Base-by-base conservation (phyloP, 92 coral and sea anemone genomes). In the Pocillopora meandrina region DNA sequence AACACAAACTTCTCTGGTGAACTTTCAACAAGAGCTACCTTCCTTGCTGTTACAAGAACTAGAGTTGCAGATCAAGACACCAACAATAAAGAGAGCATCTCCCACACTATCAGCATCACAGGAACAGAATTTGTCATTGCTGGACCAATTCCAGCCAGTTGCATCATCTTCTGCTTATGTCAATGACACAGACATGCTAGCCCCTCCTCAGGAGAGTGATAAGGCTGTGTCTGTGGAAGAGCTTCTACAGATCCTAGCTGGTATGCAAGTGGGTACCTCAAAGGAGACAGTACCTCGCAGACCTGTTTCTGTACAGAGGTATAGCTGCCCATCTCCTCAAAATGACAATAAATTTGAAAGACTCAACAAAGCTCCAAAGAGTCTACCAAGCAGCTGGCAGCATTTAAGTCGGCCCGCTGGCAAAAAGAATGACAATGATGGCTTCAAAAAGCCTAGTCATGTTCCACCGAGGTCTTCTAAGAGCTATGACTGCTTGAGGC, bases 191-290 rank as follows among this genome's bases (percentile, higher is more conserved):
- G 73, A 21, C 20, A 21, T 64, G 72, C 68, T 72, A 1, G 36
- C 86, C 10, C 58, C 86, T 10, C 57, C n/a, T 49, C 86, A 74
- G 74, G 77, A 63, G 6, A 69, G 60, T 35, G 85, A 81, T 78
- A 91, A 88, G 76, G 90, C 90, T 36, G 90, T 91, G 18, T 91
- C 95, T 1, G 90, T 90, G 7, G 90, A 91, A 20, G 94, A 91
- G 56, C 81, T 91, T 60, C 77, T 91, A 10, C 80, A 91, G 59
- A 20, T 91, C 47, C 66, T 90, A 12, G 69, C 89, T 10, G 68
- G 62, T 36, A 78, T 86, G 65, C 85, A 73, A 34, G 86, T 76
- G 57, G 88, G 83, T 8, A 64, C 78, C 2, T 64, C 74, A 16
- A 60, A 60, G 2, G 82, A 91, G 55, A 55, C 72, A 65, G 64